Evolutionary conservation across 2,113 vertebrate species (phyloP), one percentile per base, ranked within the genome.

Genomic region (Psephotus haematonotus): DNA sequence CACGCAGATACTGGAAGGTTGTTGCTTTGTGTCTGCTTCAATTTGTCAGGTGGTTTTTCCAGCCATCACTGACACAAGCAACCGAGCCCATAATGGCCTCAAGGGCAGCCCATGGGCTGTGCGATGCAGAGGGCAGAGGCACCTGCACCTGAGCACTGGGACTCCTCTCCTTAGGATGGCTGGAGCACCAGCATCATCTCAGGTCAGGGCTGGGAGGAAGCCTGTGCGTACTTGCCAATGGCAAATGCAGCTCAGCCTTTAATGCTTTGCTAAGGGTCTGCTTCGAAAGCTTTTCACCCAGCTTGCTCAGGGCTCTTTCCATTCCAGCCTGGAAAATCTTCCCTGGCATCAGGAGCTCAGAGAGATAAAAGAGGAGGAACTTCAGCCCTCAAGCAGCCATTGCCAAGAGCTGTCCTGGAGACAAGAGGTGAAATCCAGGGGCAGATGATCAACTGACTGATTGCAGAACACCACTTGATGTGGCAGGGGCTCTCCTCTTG

Each of bases 171-270:
- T 10, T 53, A 0, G 70, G 43, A 29, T n/a, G 9, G 4, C 41
- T 3, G 17, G 41, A 72, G 41, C 43, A 28, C 27, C 49, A 16
- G 3, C 68, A 49, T 6, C 62, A 5, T 20, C 75, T 53, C 49
- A 29, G 16, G 41, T 5, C 8, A 3, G 15, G 57, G 57, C 39
- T 0, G 8, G 72, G n/a, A 53, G 65, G 57, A 28, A 72, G 43
- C 59, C 64, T 82, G 80, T 47, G 2, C 5, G 78, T 52, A 9
- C 60, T 37, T 22, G 90, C 87, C 76, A 33, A 24, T 25, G 83
- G 90, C 90, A 86, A 86, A 62, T 17, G 72, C 53, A 31, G 47
- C 86, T 78, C 92, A 70, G 65, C 31, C 71, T 82, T 79, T 78
- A 82, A n/a, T 47, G 70, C 65, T 63, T 33, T 15, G 49, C 37